Percentiles rank a stretch among this genome's conserved stretches.
phyloP scores from a whole-genome alignment of 2,113 vertebrate species.

The Sprattus sprattus region DNA sequence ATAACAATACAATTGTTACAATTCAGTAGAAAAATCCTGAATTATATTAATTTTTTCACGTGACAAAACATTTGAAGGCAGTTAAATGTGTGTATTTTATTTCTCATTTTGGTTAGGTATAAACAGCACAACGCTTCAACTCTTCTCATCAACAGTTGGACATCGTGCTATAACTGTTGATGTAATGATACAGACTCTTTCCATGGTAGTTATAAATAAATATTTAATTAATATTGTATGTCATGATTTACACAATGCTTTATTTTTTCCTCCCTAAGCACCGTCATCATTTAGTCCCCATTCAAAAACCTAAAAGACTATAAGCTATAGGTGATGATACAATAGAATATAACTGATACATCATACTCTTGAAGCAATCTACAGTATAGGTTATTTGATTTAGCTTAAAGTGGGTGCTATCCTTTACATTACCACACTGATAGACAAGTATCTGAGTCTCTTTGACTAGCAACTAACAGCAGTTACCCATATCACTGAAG shows the following conservation, averaged over 20 bases:
- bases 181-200: not conserved
- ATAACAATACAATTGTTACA: no score
- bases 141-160: not conserved
- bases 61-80: not conserved
- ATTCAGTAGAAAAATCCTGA: no score
- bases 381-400: not conserved
- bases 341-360: not conserved
- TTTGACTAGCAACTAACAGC: not conserved
- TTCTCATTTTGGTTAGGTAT: not conserved
- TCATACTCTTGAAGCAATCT: not conserved
- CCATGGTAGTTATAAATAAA: not conserved
- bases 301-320: not conserved
- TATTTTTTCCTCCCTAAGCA: not conserved
- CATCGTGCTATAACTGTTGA: not conserved
- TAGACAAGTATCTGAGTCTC: not conserved
- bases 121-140: not conserved
- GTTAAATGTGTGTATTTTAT: not conserved
- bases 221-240: not conserved
- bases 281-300: not conserved
- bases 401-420: not conserved
- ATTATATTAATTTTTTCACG: no score
- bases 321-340: not conserved
- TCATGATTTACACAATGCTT: not conserved
- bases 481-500: not conserved
- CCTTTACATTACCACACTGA: not conserved